phyloP scores from a whole-genome alignment of 2,797 vertebrate species.

The Threskiornis aethiopicus region DNA sequence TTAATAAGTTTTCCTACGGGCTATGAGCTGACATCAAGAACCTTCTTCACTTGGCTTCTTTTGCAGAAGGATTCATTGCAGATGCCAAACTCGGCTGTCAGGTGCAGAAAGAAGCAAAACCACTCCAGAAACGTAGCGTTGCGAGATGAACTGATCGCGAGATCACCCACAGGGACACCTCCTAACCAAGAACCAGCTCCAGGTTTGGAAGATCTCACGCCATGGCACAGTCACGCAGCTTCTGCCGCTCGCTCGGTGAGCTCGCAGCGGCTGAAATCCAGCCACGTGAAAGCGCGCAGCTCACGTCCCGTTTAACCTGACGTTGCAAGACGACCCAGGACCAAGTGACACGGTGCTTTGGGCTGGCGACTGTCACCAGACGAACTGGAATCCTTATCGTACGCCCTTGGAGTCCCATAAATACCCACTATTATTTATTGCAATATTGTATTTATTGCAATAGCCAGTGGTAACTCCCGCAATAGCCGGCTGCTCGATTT shows the following conservation, averaged over 20 bases:
- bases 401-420: accelerated
- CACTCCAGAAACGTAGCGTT: not conserved
- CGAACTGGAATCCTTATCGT: accelerated
- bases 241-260: not conserved
- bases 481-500: not conserved
- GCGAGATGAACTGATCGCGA: not conserved
- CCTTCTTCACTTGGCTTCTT: not conserved
- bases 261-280: not conserved
- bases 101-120: not conserved
- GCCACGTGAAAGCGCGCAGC: too few relatives aligned
- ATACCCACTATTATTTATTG: accelerated
- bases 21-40: not conserved
- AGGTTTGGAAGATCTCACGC: not conserved
- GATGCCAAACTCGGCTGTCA: not conserved
- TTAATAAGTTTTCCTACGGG: conserved; percentile 9
- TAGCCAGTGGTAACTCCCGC: not conserved
- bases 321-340: accelerated
- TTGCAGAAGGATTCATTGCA: not conserved
- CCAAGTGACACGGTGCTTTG: accelerated
- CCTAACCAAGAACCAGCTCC: not conserved
- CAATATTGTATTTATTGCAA: accelerated
- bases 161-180: not conserved
- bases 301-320: accelerated
- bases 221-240: not conserved
- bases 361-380: not conserved